Evolutionary conservation across 1,140 invertebrate species (phyloP).

Genomic region (Drosophila pseudoobscura): DNA sequence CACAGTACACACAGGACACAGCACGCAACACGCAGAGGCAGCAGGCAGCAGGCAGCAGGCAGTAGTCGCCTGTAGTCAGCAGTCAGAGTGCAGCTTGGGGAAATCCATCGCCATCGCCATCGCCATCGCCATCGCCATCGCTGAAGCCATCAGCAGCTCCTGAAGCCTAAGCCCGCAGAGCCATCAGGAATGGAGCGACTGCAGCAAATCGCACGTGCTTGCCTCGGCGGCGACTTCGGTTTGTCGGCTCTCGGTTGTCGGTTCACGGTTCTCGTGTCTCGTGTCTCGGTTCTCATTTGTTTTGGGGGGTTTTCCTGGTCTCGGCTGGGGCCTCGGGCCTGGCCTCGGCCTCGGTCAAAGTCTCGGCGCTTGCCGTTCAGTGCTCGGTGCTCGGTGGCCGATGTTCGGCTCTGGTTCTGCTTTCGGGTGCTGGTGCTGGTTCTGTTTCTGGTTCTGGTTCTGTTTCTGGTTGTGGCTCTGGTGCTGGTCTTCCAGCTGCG

Average conservation of each 20-base stretch:
- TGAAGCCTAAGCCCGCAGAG: not conserved
- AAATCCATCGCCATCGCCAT: conserved; percentile 10
- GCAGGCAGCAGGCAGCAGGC: not conserved
- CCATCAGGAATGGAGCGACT: conserved; percentile 42
- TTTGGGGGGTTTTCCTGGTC: too few species aligned
- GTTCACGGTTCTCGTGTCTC: not conserved
- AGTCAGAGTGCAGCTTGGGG: conserved; percentile 35
- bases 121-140: not conserved
- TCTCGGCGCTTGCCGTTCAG: not conserved
- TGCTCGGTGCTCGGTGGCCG: not conserved
- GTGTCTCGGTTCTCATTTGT: not conserved
- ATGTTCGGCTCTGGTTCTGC: too few species aligned
- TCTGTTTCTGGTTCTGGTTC: not conserved
- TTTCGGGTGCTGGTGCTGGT: conserved; percentile 1
- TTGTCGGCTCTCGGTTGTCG: not conserved
- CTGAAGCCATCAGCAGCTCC: not conserved
- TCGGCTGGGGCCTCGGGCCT: conserved; percentile 7
- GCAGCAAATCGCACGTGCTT: conserved; percentile 74
- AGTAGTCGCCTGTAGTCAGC: conserved; percentile 5
- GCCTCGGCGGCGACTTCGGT: conserved; percentile 14
- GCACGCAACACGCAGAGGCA: conserved; percentile 50
- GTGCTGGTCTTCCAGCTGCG: conserved; percentile 16
- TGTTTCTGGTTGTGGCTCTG: conserved; percentile 19
- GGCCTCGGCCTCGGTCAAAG: too few species aligned
- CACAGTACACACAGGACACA: conserved; percentile 12